Base-by-base conservation (phyloP, 23 tunicate species). In the Trididemnum clinides region DNA sequence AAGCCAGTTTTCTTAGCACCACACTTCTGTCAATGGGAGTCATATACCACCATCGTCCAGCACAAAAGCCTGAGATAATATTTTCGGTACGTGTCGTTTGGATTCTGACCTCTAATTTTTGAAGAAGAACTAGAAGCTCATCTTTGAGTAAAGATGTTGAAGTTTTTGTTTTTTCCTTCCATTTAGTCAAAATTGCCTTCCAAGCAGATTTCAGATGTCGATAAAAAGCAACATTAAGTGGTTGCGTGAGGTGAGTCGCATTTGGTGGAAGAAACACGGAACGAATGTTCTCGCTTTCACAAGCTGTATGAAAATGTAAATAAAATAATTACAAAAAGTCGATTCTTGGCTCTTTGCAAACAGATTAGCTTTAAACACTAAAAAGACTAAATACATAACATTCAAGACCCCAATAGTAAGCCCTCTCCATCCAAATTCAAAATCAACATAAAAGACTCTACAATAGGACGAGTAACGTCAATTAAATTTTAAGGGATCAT, bases 181-280 rank as follows among this genome's bases (percentile, higher is more conserved):
- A 69, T 31, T 69, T 12, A 6, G 76, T 6, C 38, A 69, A n/a
- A 69, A 69, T 69, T 69, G 36, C 38, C 21, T 37, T 28, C 76
- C 76, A 69, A 6, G 36, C 38, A 28, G 7, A 28, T 69, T 69
- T 69, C 37, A 69, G 7, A 5, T 10, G 37, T 12, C 37, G 37
- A 30, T 7, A 69, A 31, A 6, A 75, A 37, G 59, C 59, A 3
- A 75, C 81, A 23, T 75, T 27, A 3, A 75, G 81, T 36, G 81
- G 81, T 39, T 75, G 81, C 10, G 64, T 36, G 29, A 75, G 81
- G 28, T 75, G 81, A 10, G 81, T 75, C 6, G 81, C 10, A 26
- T 75, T 75, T 2, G 81, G 81, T 6, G 81, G 81, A 6, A 75
- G 59, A 75, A 37, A 75, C 28, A 44, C 63, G 33, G 38, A 75